Evolutionary conservation across 1,140 invertebrate genomes (phyloP).

Genomic region (Coptotermes formosanus): DNA sequence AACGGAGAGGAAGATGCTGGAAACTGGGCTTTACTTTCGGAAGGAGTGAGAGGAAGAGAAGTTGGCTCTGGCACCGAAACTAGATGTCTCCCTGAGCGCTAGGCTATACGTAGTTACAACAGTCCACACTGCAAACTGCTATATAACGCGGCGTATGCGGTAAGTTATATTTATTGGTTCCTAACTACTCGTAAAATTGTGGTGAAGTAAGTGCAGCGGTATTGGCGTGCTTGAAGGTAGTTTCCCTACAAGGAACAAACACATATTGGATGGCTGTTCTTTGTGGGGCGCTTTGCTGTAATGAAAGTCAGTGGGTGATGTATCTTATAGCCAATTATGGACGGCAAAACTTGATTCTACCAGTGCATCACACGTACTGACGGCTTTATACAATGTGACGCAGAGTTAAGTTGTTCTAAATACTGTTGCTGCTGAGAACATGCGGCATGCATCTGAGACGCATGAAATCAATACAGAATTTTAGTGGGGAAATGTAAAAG

Average conservation of each 20-base stretch:
- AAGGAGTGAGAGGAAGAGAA: neutral
- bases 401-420: too few species aligned
- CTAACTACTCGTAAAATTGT: neutral
- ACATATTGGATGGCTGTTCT: neutral
- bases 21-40: neutral
- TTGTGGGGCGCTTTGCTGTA: too few species aligned
- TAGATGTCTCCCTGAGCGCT: neutral
- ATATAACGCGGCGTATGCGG: neutral
- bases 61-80: neutral
- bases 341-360: too few species aligned
- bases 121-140: neutral
- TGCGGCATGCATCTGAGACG: too few species aligned
- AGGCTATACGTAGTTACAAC: neutral
- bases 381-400: too few species aligned
- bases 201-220: neutral
- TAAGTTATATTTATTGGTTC: neutral
- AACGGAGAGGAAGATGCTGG: neutral
- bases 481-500: too few species aligned
- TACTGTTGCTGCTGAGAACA: too few species aligned
- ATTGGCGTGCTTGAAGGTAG: neutral
- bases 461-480: too few species aligned
- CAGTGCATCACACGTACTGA: too few species aligned
- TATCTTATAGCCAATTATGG: too few species aligned
- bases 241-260: neutral
- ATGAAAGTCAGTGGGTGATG: too few species aligned